phyloP scores from a whole-genome alignment of 2,888 invertebrate genomes.

The Drosophila nr. fundita region DNA sequence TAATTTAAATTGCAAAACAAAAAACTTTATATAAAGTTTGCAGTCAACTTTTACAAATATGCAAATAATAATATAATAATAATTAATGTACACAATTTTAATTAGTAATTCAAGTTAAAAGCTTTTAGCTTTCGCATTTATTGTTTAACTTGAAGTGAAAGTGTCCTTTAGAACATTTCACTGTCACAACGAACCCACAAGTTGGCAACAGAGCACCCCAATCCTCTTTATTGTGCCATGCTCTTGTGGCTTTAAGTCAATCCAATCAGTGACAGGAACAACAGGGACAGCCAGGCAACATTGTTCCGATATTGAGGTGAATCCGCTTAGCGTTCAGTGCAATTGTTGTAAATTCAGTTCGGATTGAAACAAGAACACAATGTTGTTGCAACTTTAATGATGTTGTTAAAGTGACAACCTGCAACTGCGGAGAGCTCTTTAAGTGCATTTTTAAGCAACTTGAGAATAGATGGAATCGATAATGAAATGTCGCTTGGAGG shows the following conservation, averaged over 20 bases:
- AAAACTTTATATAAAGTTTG: neutral
- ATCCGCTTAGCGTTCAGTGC: conserved; percentile 41
- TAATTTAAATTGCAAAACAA: conserved; percentile 28
- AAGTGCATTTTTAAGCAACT: conserved; percentile 23
- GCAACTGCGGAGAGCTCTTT: conserved; percentile 13
- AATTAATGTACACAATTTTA: neutral
- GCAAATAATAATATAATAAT: neutral
- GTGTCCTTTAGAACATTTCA: neutral
- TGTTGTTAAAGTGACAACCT: conserved; percentile 37
- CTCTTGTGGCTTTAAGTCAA: conserved; percentile 31
- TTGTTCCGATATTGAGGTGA: conserved; percentile 40
- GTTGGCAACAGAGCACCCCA: conserved; percentile 1
- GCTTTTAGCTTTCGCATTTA: neutral
- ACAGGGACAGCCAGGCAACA: conserved; percentile 38
- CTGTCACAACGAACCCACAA: conserved; percentile 7
- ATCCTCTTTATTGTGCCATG: neutral
- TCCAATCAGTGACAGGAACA: conserved; percentile 44
- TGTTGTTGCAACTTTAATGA: conserved; percentile 61
- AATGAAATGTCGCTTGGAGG: conserved; percentile 19
- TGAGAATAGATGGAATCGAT: conserved; percentile 8
- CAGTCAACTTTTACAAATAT: neutral
- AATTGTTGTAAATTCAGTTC: conserved; percentile 37
- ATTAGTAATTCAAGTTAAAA: neutral
- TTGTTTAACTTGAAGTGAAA: neutral
- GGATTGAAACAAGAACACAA: conserved; percentile 49